Evolutionary conservation across 2,888 invertebrate genomes (phyloP), one percentile per base, ranked within the genome.

Genomic region (Nineta flava): DNA sequence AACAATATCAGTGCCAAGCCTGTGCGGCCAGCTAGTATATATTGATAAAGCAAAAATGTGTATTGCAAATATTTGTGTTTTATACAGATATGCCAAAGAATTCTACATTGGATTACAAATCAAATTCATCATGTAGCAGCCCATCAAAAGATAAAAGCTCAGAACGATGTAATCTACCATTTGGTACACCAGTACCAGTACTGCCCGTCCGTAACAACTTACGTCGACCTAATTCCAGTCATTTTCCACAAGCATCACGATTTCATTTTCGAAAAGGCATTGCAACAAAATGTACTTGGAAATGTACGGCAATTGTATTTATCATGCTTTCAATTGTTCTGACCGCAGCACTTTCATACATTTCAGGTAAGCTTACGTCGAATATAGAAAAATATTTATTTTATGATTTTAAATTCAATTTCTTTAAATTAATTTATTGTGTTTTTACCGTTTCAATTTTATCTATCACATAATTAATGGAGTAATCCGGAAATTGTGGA

Each of bases 201-300:
- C 72, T 85, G 59, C 85, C 85, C 59, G 81, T 85, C 61, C 76
- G 86, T 60, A 81, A 80, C 62, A 81, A 80, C 65, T 70, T 81
- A 55, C 73, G 81, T 57, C 68, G 73, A 59, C 74, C 78, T 58
- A 76, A 75, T 60, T 77, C 83, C 55, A 79, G 81, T 60, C 83
- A 84, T 68, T 86, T 83, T 64, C 79, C 83, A 56, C 76, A 75
- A 42, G 72, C 76, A 19, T 83, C 84, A 58, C 76, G 87, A 60
- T 87, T 87, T 71, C 88, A 87, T 69, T 87, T 88, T 69, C 81
- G 85, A 65, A 88, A 90, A 75, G 87, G 86, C 59, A 73, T 88
- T 60, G 81, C 86, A 51, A 83, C 87, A 58, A 76, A 79, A 61
- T 94, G 94, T 71, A 87, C 88, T 55, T 93, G 93, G 88, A 87